Base-by-base conservation (phyloP, 2,113 vertebrate genomes). In the Pandion haliaetus region DNA sequence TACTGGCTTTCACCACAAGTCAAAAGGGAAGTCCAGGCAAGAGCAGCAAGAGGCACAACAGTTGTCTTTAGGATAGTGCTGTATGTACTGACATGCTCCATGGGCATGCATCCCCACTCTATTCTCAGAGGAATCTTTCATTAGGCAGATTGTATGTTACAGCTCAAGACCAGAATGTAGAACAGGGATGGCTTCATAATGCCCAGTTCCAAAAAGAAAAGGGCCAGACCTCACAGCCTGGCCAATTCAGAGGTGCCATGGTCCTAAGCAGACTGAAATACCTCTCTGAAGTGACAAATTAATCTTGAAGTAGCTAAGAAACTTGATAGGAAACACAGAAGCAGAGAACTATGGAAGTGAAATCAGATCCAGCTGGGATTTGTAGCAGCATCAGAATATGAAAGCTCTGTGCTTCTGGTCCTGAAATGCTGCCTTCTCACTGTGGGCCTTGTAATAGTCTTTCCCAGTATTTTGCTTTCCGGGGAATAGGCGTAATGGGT, bases 1-100 rank as follows among this genome's bases (percentile, higher is more conserved):
- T 21, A 24, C 74, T 86, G 59, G 58, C 93, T 97, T 97, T 96
- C 82, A 80, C 72, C 93, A 67, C 71, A 61, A 85, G 65, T 69
- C 87, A 38, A 85, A 92, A 93, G 70, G 61, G 87, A 91, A 96
- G 83, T 20, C 86, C 77, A 67, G 21, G 89, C 65, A 95, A 84
- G 34, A 50, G 65, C 69, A 91, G 66, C 59, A 25, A 88, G 72
- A 81, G 42, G 50, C n/a, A 85, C 2, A 9, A 89, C 2, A 5
- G 73, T 72, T 2, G 10, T 49, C 29, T 83, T 90, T 23, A 66
- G 54, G 82, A 70, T 18, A 57, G 36, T 10, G 47, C 45, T 73
- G 44, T 49, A 61, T 3, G 20, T 21, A 82, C 49, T 28, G 54
- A 54, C 23, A n/a, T 31, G 71, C 19, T 83, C 25, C 20, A 36